A percentile compares a stretch with the other conserved stretches of the same genome.
These are phyloP conservation scores for Lysandra coridon DNA, from an alignment of 2,888 invertebrate species.

Conservation along the genomic window DNA sequence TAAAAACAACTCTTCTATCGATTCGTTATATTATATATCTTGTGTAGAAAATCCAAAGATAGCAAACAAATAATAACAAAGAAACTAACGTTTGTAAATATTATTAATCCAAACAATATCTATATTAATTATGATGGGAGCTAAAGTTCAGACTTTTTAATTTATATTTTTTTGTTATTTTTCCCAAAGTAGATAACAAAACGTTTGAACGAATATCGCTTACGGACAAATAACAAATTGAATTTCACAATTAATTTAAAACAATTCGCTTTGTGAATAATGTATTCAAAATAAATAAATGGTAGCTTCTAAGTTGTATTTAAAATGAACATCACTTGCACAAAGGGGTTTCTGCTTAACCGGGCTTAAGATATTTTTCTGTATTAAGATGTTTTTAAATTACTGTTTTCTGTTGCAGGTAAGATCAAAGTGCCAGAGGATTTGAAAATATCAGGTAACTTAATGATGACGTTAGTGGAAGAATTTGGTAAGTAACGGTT, in stretches of 20 bases:
- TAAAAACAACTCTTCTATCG: too few relatives aligned
- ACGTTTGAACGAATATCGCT: slow-evolving; percentile 3
- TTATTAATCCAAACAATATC: too few relatives aligned
- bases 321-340: slow-evolving; percentile 8
- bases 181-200: neutral
- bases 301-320: neutral
- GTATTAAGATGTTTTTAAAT: neutral
- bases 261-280: slow-evolving; percentile 9
- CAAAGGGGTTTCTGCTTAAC: slow-evolving; percentile 18
- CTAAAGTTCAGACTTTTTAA: neutral
- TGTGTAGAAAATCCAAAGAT: too few relatives aligned
- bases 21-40: too few relatives aligned
- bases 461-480: too few relatives aligned
- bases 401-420: slow-evolving; percentile 29
- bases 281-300: slow-evolving; percentile 3
- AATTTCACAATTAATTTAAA: neutral
- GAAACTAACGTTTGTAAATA: too few relatives aligned
- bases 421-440: neutral
- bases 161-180: neutral
- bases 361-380: slow-evolving; percentile 6
- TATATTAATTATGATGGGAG: neutral
- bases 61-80: too few relatives aligned
- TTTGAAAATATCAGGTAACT: neutral
- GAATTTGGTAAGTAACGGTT: too few relatives aligned
- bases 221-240: slow-evolving; percentile 8